These are phyloP conservation scores for Eilema griseolum DNA, from an alignment of 2,888 invertebrate genomes.

Conservation along the genomic window DNA sequence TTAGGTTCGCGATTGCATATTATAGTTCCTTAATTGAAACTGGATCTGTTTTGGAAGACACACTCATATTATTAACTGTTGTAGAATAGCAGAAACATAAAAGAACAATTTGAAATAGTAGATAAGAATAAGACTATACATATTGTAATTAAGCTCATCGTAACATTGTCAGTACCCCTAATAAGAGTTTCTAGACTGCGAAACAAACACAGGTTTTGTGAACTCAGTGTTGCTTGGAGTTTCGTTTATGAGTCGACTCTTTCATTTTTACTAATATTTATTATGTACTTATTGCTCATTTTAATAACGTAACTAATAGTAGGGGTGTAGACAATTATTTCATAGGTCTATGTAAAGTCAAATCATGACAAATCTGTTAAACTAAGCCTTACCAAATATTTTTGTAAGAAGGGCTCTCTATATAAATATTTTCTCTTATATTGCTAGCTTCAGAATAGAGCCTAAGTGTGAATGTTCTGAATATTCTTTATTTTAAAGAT, in stretches of 20 bases:
- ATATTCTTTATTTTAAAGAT: constrained; percentile 17
- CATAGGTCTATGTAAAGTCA: constrained; percentile 64
- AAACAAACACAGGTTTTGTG: not conserved
- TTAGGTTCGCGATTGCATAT: constrained; percentile 32
- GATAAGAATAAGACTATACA: not conserved
- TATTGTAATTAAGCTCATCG: constrained; percentile 16
- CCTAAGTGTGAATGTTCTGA: not conserved
- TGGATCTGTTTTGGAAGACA: constrained; percentile 51
- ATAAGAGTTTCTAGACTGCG: not conserved
- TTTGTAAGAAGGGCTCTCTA: not conserved
- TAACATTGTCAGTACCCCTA: constrained; percentile 15
- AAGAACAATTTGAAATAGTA: constrained; percentile 29
- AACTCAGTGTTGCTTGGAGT: not conserved
- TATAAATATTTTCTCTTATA: not conserved
- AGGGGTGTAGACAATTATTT: not conserved
- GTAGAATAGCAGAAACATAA: constrained; percentile 28
- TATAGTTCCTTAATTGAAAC: constrained; percentile 44
- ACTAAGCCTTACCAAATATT: constrained; percentile 25
- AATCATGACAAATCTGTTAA: constrained; percentile 72
- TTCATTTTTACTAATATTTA: not conserved
- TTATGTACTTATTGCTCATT: not conserved
- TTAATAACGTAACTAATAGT: not conserved
- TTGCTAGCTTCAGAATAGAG: not conserved
- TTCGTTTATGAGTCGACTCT: not conserved
- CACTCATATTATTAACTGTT: constrained; percentile 31